Base-by-base conservation (phyloP, 2,888 invertebrate species). In the Diloba caeruleocephala region DNA sequence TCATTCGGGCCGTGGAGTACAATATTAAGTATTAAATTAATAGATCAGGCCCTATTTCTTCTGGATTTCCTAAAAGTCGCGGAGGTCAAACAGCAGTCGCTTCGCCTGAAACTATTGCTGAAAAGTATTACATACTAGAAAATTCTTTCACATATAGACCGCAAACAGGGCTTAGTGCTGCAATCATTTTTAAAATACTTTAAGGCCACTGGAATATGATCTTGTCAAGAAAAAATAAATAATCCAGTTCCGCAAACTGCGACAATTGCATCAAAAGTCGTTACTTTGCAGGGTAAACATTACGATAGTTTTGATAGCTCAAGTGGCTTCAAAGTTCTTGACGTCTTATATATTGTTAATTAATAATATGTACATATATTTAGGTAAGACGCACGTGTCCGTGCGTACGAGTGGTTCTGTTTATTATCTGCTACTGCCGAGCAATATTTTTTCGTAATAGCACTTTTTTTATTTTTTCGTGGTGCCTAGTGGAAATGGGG, bases 1-100 rank as follows among this genome's bases (percentile, higher is more conserved):
- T 58, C 46, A 63, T 62, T 62, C 42, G 64, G 23, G 6, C 9
- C 25, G 14, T 49, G 10, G 23, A 13, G 23, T 29, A 7, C 19
- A 10, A 8, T n/a, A 8, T 8, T 21, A 21, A 7, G 21, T 7
- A 21, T 21, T n/a, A n/a, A 5, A 21, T 5, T 21, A 7, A 1
- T 17, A 2, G n/a, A n/a, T n/a, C n/a, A n/a, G n/a, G n/a, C n/a
- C n/a, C n/a, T n/a, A n/a, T n/a, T n/a, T n/a, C n/a, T n/a, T n/a
- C n/a, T n/a, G n/a, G n/a, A n/a, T n/a, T n/a, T n/a, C n/a, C n/a
- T n/a, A n/a, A n/a, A n/a, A n/a, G n/a, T n/a, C n/a, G n/a, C n/a
- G n/a, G n/a, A n/a, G n/a, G n/a, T n/a, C n/a, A n/a, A n/a, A n/a
- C n/a, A n/a, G n/a, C n/a, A n/a, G n/a, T n/a, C n/a, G n/a, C n/a